Conservation (phyloP, 2,113 vertebrate species). For the Ceyx margarethae region DNA sequence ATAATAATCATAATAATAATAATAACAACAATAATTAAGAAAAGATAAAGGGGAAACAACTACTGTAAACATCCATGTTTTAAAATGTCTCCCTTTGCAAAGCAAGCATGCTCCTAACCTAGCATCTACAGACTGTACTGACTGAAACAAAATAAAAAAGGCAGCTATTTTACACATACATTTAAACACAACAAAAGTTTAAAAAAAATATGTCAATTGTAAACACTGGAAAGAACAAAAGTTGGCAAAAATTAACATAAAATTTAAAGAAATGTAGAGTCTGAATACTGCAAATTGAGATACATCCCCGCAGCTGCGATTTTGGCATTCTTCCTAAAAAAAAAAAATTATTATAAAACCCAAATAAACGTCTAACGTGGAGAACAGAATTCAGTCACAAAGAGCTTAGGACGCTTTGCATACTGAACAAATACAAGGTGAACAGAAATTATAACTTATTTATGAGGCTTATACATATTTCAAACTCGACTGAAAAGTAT, state of each 20-base stretch:
- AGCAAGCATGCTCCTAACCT: constrained; percentile 81
- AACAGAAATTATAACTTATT: constrained; percentile 75
- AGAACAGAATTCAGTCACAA: constrained; percentile 69
- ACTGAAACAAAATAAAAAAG: constrained; percentile 64
- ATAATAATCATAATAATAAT: constrained; percentile 65
- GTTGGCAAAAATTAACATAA: constrained; percentile 23
- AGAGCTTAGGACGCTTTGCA: constrained; percentile 71
- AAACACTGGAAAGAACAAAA: constrained; percentile 80
- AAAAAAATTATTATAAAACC: not conserved
- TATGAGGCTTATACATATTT: constrained; percentile 74
- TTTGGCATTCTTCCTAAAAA: constrained; percentile 72
- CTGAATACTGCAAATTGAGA: constrained; percentile 79
- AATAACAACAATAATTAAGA: constrained; percentile 47
- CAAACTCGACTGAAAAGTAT: constrained; percentile 78
- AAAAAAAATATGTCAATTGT: constrained; percentile 69
- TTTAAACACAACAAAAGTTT: constrained; percentile 78
- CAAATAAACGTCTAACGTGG: constrained; percentile 32
- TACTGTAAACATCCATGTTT: constrained; percentile 74
- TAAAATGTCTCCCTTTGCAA: constrained; percentile 74
- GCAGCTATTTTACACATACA: constrained; percentile 82
- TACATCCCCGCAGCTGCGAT: constrained; percentile 71
- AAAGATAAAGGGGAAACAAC: constrained; percentile 66
- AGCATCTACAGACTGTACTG: constrained; percentile 71
- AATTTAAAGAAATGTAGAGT: constrained; percentile 38
- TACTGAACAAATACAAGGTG: constrained; percentile 73